A percentile compares a stretch with the other conserved stretches of the same genome.
phyloP scores from a whole-genome alignment of 1,140 invertebrate genomes.

The Ylistrum balloti region DNA sequence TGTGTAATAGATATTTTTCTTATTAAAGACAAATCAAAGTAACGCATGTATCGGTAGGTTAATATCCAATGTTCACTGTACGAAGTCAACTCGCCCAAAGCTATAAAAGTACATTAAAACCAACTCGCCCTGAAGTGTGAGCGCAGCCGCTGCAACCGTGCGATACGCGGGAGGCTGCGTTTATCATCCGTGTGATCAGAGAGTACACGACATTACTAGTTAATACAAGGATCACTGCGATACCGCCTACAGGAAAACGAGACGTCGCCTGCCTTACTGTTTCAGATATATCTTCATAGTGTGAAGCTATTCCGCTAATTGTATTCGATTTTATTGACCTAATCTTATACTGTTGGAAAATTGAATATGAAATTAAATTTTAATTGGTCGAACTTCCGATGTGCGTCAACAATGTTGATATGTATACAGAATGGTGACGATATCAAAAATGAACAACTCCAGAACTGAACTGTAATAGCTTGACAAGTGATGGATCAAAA shows the following conservation, averaged over 20 bases:
- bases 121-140: constrained; percentile 8
- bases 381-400: too few species aligned
- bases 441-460: too few species aligned
- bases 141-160: neutral
- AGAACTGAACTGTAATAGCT: too few species aligned
- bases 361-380: neutral
- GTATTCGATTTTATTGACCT: constrained; percentile 3
- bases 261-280: too few species aligned
- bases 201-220: neutral
- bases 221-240: neutral
- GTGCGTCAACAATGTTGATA: too few species aligned
- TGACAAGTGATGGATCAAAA: too few species aligned
- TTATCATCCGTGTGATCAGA: constrained; percentile 6
- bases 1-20: too few species aligned
- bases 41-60: too few species aligned
- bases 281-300: too few species aligned
- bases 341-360: neutral
- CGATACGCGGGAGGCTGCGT: neutral
- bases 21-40: too few species aligned
- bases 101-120: neutral
- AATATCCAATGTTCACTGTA: too few species aligned
- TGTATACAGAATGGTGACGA: too few species aligned
- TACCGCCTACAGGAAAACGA: neutral
- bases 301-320: neutral
- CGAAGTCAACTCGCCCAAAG: neutral